Base-by-base conservation (phyloP, 1,140 invertebrate genomes). In the Apocrypta bakeri region DNA sequence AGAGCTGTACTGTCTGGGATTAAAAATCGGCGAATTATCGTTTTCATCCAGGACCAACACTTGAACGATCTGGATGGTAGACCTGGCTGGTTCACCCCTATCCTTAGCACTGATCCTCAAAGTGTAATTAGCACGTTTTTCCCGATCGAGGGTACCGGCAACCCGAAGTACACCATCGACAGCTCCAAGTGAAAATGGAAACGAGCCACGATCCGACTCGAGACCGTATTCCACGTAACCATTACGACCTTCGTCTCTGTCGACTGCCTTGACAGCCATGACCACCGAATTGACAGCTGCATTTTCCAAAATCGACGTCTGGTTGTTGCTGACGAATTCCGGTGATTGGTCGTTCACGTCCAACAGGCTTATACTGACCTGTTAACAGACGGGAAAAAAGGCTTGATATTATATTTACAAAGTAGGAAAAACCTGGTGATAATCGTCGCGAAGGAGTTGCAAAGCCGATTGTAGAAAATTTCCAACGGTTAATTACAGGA, bases 271-370 rank as follows among this genome's bases (percentile, higher is more conserved):
- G 61, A 99, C 95, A 1, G 95, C 96, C 94, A 98, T 96, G 12
- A 99, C 95, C 17, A 98, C 95, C 7, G 97, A 97, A 89, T 98
- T 98, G 31, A 95, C 88, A n/a, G 97, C 95, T 61, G 96, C 95
- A 91, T 98, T 98, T 92, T 99, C 98, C 80, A 94, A 93, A 14
- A 98, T 94, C 24, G 94, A 91, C 8, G 96, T 97, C 87, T 95
- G 94, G 86, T 96, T 97, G 0, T 96, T 93, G 9, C 96, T 95
- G 85, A 97, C 94, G 91, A 99, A 99, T 88, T 96, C 95, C 0
- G 98, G 98, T 17, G 96, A 94, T 93, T 97, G 95, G 90, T 99
- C 98, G 92, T 99, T 99, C 25, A 99, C 96, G 91, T 99, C 98
- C 89, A 97, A 95, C 63, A 99, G 91, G 76, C 95, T 94, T 83